phyloP scores from a whole-genome alignment of 23 tunicate species.

The Ascidia mentula region DNA sequence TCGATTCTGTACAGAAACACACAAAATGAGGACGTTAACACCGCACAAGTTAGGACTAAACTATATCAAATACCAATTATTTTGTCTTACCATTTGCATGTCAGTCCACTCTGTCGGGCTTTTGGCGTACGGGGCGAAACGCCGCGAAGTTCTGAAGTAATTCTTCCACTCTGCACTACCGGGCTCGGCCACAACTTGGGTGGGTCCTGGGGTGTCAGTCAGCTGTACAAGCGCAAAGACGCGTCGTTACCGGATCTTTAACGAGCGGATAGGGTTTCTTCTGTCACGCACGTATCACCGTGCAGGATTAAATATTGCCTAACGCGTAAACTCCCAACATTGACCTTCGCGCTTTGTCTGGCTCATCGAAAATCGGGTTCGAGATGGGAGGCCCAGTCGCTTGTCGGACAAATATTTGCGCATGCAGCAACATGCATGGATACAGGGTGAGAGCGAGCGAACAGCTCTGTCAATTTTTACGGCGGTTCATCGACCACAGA shows the following conservation, averaged over 20 bases:
- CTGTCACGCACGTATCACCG: no score
- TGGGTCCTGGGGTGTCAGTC: background rate
- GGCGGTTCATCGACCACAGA: background rate
- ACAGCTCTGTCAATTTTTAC: conserved; percentile 1
- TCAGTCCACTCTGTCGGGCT: no score
- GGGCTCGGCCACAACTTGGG: background rate
- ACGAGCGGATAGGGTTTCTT: background rate
- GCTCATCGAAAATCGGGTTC: background rate
- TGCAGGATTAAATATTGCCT: background rate
- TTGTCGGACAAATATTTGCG: conserved; percentile 5
- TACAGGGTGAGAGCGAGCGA: background rate
- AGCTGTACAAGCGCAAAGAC: background rate
- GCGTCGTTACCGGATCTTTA: background rate
- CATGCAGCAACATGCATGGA: background rate
- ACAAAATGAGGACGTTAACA: no score
- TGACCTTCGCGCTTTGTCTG: background rate
- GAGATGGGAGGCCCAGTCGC: background rate
- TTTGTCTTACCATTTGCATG: no score
- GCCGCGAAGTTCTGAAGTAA: background rate
- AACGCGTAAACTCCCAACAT: background rate
- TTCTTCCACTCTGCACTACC: background rate
- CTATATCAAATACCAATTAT: no score
- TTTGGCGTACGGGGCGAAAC: background rate
- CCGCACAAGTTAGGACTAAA: no score
- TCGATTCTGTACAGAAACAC: no score